phyloP scores from a whole-genome alignment of 2,113 vertebrate species.

The Empidonax alnorum region DNA sequence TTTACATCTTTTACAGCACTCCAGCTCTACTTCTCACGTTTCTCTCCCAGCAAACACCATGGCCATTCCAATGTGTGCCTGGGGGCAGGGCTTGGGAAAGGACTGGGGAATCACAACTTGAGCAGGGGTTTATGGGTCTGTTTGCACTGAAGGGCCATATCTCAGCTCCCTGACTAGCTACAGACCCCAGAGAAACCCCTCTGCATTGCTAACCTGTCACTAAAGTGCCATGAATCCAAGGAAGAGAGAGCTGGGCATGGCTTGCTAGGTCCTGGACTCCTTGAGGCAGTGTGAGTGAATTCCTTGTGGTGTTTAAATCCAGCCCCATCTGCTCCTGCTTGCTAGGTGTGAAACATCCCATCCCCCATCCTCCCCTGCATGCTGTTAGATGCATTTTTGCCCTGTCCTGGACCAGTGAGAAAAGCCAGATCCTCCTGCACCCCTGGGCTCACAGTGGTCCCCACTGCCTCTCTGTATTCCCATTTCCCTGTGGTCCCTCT shows the following conservation, averaged over 20 bases:
- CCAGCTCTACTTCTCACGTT: conserved; percentile 29
- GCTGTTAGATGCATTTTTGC: background rate
- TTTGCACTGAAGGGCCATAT: conserved; percentile 38
- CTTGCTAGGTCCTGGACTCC: background rate
- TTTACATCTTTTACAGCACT: conserved; percentile 85
- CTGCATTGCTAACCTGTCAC: background rate
- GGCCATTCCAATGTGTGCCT: background rate
- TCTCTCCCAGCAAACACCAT: conserved; percentile 30
- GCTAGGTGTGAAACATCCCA: conserved; percentile 55
- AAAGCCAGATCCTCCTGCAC: background rate
- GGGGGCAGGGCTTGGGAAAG: conserved; percentile 13
- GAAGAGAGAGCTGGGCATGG: background rate
- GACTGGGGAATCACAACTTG: background rate
- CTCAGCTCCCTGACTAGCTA: conserved; percentile 3
- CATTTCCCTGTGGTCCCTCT: background rate
- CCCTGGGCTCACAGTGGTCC: rapidly evolving
- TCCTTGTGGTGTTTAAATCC: background rate
- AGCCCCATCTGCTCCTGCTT: conserved; percentile 28
- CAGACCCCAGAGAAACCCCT: background rate
- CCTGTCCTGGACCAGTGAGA: background rate
- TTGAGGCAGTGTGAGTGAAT: background rate
- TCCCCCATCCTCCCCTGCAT: background rate
- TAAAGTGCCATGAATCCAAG: background rate
- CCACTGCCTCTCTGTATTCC: background rate
- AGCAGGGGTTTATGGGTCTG: background rate